Evolutionary conservation across 2,888 invertebrate genomes (phyloP).

Genomic region (Caenorhabditis sp.): DNA sequence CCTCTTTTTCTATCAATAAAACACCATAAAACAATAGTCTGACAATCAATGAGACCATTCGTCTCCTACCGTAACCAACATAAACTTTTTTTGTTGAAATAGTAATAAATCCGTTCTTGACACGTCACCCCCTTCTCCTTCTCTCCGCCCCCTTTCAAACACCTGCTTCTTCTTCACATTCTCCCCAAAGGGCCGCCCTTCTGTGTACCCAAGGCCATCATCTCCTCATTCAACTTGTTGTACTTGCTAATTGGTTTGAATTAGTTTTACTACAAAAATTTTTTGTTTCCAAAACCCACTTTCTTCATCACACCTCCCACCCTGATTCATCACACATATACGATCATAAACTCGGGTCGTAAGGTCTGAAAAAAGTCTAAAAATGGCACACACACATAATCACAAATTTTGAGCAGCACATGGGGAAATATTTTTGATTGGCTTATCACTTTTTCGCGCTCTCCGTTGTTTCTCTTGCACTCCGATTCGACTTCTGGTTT

Average conservation of each 20-base stretch:
- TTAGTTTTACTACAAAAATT: constrained; percentile 11
- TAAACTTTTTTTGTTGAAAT: constrained; percentile 1
- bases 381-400: constrained; percentile 27
- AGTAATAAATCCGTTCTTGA: constrained; percentile 39
- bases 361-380: constrained; percentile 47
- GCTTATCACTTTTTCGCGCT: constrained; percentile 41
- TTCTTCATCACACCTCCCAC: background rate
- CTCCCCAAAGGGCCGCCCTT: too few species aligned
- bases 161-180: constrained; percentile 29
- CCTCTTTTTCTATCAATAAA: constrained; percentile 9
- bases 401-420: constrained; percentile 4
- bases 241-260: constrained; percentile 20
- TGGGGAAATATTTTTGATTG: constrained; percentile 24
- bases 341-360: constrained; percentile 31
- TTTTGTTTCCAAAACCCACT: constrained; percentile 16
- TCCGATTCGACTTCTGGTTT: constrained; percentile 1
- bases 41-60: constrained; percentile 23
- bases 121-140: constrained; percentile 16
- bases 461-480: background rate
- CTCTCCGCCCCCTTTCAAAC: background rate
- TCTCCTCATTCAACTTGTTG: background rate
- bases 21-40: constrained; percentile 38
- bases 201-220: constrained; percentile 34
- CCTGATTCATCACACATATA: constrained; percentile 29
- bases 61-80: constrained; percentile 2